Conservation (phyloP, 1,140 invertebrate species). For the Drosophila lacertosa region DNA sequence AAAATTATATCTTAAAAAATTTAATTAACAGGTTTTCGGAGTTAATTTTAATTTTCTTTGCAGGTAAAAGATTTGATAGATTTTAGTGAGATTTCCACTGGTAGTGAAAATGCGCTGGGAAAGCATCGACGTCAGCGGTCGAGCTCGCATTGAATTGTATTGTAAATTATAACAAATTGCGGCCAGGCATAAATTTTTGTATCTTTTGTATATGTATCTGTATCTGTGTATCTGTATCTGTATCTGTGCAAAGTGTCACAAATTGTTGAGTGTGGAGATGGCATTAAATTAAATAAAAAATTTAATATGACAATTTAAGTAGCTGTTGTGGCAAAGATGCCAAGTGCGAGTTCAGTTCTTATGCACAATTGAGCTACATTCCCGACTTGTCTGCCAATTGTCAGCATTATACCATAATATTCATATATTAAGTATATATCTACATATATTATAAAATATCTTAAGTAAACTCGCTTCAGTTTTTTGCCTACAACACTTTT, state of each 20-base stretch:
- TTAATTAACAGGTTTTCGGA: too few relatives aligned
- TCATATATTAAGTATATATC: too few relatives aligned
- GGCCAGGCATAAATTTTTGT: constrained; percentile 56
- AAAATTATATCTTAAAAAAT: too few relatives aligned
- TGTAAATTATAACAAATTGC: constrained; percentile 82
- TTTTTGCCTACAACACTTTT: constrained; percentile 37
- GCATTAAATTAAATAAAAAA: constrained; percentile 81
- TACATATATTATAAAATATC: neutral
- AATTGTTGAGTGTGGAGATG: constrained; percentile 57
- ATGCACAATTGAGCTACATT: constrained; percentile 73
- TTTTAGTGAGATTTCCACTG: too few relatives aligned
- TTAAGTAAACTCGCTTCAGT: constrained; percentile 8
- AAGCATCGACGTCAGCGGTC: constrained; percentile 42
- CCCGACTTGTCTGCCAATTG: constrained; percentile 51
- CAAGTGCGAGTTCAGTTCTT: constrained; percentile 58
- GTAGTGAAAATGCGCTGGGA: constrained; percentile 19
- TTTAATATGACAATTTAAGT: constrained; percentile 80
- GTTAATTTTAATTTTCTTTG: too few relatives aligned
- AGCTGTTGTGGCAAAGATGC: constrained; percentile 56
- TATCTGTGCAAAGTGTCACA: constrained; percentile 61
- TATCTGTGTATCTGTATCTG: neutral
- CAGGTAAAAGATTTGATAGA: too few relatives aligned
- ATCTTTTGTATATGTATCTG: constrained; percentile 29
- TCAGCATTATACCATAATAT: constrained; percentile 32
- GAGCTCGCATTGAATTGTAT: constrained; percentile 75